Percentiles rank a stretch among this genome's conserved stretches.
Conservation (phyloP, 2,113 vertebrate species). For the Xenopus tropicalis region DNA sequence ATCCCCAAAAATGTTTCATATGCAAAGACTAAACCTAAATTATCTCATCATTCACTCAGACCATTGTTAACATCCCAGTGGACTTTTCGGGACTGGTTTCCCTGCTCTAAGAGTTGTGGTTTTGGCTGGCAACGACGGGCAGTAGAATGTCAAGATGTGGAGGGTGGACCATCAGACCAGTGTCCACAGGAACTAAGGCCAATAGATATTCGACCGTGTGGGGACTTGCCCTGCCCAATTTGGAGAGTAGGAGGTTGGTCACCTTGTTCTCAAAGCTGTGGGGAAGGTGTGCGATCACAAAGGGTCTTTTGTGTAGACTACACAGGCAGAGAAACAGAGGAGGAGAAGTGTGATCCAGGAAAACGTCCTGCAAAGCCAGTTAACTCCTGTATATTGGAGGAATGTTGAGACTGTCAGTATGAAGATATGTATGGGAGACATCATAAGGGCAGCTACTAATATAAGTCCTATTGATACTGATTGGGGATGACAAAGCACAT, state of each 20-base stretch:
- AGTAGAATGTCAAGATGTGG: conserved; percentile 77
- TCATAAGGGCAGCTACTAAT: conserved; percentile 38
- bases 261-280: conserved; percentile 76
- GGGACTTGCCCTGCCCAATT: conserved; percentile 77
- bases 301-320: conserved; percentile 73
- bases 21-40: conserved; percentile 66
- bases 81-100: conserved; percentile 87
- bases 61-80: conserved; percentile 75
- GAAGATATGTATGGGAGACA: background rate
- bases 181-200: conserved; percentile 81
- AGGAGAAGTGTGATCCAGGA: conserved; percentile 65
- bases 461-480: conserved; percentile 20
- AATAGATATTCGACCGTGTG: conserved; percentile 78
- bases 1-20: conserved; percentile 80
- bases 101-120: conserved; percentile 86
- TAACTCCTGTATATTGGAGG: conserved; percentile 60
- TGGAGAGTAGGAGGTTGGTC: conserved; percentile 80
- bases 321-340: conserved; percentile 60
- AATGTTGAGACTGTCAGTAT: conserved; percentile 61
- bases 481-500: conserved; percentile 26
- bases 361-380: conserved; percentile 59
- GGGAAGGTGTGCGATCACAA: conserved; percentile 67
- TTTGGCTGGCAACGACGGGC: conserved; percentile 85
- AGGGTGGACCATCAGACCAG: conserved; percentile 68
- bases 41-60: conserved; percentile 71